Evolutionary conservation across 2,888 invertebrate species (phyloP), one percentile per base, ranked within the genome.

Genomic region (Spicauda simplicius): DNA sequence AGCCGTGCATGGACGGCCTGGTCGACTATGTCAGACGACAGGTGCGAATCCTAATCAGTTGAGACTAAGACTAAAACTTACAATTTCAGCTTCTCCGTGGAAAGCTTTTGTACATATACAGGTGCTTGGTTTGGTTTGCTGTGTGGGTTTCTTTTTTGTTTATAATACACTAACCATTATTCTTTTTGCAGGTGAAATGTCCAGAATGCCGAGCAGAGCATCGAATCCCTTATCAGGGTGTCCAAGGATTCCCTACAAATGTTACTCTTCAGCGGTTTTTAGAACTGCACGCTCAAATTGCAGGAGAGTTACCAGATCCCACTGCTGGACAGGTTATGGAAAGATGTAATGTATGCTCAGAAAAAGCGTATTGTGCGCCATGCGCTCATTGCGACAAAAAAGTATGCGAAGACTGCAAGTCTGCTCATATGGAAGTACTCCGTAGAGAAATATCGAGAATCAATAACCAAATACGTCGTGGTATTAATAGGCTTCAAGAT

Each of bases 151-250:
- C 18, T 50, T 52, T 25, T 10, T 12, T 30, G 25, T 30, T 0
- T 33, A 7, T 16, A 19, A 48, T 19, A 12, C 16, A 10, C 19
- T 66, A 59, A 60, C 1, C n/a, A 58, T 14, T 14, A 69, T 57
- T 55, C 71, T 50, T 52, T 72, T 87, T 84, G 14, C 90, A 97
- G 97, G 97, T 99, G 71, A 98, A 98, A 95, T 99, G 99, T 94
- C 99, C 99, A 83, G 99, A 99, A 95, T 99, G 99, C 88, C 96
- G 99, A 72, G 98, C 98, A 69, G 99, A 99, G 92, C 99, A 99
- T 93, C 95, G 98, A 76, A 98, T 99, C 81, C 98, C 99, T 55
- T 98, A 98, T 90, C 97, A 97, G 91, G 99, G 99, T 54, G 97
- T 98, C 6, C 97, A 97, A 84, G 97, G 97, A 71, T 99, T 98